These are phyloP conservation scores for Tethea ocularis DNA, from an alignment of 2,888 invertebrate genomes.

Conservation along the genomic window DNA sequence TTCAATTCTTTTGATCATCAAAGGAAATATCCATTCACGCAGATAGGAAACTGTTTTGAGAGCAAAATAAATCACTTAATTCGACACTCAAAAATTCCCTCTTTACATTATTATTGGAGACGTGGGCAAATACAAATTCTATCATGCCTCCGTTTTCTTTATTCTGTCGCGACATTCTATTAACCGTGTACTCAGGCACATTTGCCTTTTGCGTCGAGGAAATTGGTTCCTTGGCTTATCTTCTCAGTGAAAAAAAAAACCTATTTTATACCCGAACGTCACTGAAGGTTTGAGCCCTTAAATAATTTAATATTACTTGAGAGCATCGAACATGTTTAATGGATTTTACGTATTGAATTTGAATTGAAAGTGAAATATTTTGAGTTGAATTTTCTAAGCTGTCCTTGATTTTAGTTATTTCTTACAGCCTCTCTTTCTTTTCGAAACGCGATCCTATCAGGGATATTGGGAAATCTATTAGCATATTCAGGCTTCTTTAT, in stretches of 20 bases:
- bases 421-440: background rate
- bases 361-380: background rate
- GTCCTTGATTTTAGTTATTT: background rate
- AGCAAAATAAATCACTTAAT: slow-evolving; percentile 48
- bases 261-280: slow-evolving; percentile 35
- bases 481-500: too few relatives aligned
- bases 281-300: slow-evolving; percentile 28
- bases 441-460: background rate
- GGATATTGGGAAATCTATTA: too few relatives aligned
- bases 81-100: slow-evolving; percentile 37
- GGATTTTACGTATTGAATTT: slow-evolving; percentile 27
- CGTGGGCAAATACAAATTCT: slow-evolving; percentile 48
- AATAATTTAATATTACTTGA: slow-evolving; percentile 43
- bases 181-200: slow-evolving; percentile 58
- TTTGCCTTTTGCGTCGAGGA: slow-evolving; percentile 56
- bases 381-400: background rate
- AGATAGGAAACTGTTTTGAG: slow-evolving; percentile 16
- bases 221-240: slow-evolving; percentile 61
- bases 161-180: slow-evolving; percentile 54
- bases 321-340: slow-evolving; percentile 10
- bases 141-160: slow-evolving; percentile 27
- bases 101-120: slow-evolving; percentile 42
- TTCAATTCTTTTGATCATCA: background rate
- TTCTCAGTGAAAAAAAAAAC: slow-evolving; percentile 37
- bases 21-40: background rate